These are phyloP conservation scores for Pachyramphus minor DNA, from an alignment of 2,113 vertebrate genomes.

Conservation along the genomic window DNA sequence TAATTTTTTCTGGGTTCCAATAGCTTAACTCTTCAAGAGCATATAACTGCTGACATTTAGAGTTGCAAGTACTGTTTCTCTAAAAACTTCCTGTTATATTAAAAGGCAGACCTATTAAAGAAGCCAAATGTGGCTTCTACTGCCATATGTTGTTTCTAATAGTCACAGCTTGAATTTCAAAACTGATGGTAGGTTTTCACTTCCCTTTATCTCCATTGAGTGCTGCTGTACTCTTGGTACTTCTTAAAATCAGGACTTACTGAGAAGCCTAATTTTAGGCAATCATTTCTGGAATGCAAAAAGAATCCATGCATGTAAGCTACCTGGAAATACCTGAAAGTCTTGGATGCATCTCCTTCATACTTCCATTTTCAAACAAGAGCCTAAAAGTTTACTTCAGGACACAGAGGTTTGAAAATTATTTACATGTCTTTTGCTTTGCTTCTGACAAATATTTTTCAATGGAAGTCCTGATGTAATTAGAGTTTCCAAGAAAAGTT, in stretches of 20 bases:
- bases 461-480: background rate
- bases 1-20: background rate
- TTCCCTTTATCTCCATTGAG: slow-evolving; percentile 1
- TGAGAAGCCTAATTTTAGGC: background rate
- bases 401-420: background rate
- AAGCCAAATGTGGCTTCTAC: background rate
- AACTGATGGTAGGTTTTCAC: background rate
- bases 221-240: background rate
- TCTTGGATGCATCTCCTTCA: background rate
- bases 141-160: slow-evolving; percentile 38
- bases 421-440: background rate
- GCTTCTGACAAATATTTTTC: background rate
- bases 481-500: background rate
- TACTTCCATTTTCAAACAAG: background rate
- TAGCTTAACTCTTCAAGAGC: background rate
- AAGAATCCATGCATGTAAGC: background rate
- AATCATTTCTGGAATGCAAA: background rate
- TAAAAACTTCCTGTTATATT: background rate
- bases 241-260: background rate
- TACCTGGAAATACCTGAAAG: background rate
- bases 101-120: background rate
- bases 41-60: background rate
- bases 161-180: slow-evolving; percentile 23
- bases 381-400: background rate
- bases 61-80: background rate